Evolutionary conservation across 2,113 vertebrate species (phyloP).

Genomic region (Chaetops frenatus): DNA sequence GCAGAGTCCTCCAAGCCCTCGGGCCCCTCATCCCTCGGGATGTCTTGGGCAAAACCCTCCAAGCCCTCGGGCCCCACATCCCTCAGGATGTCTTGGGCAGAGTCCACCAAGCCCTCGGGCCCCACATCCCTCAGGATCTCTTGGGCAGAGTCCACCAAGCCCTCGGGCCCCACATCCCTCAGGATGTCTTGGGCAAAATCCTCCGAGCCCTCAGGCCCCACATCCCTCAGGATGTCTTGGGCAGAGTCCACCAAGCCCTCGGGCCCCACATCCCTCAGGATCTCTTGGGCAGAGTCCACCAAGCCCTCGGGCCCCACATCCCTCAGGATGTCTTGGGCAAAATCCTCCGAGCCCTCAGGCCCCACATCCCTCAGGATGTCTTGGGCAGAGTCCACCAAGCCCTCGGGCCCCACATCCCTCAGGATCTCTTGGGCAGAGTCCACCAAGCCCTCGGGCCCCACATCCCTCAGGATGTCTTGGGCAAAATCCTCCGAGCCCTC

Average conservation of each 20-base stretch:
- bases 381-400: no score
- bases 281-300: no score
- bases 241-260: no score
- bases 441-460: rapidly evolving
- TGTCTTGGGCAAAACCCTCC: no score
- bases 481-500: rapidly evolving
- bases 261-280: not conserved
- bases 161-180: rapidly evolving
- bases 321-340: not conserved
- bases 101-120: not conserved
- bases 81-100: not conserved
- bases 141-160: not conserved
- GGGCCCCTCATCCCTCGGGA: rapidly evolving
- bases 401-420: not conserved
- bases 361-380: no score
- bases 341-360: rapidly evolving
- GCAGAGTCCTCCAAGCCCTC: not conserved
- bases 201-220: rapidly evolving
- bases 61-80: rapidly evolving
- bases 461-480: not conserved
- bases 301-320: rapidly evolving
- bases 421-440: not conserved
- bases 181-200: no score
- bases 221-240: no score
- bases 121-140: not conserved